These are phyloP conservation scores for Parasteatoda tepidariorum DNA, from an alignment of 1,140 invertebrate species.

Conservation along the genomic window DNA sequence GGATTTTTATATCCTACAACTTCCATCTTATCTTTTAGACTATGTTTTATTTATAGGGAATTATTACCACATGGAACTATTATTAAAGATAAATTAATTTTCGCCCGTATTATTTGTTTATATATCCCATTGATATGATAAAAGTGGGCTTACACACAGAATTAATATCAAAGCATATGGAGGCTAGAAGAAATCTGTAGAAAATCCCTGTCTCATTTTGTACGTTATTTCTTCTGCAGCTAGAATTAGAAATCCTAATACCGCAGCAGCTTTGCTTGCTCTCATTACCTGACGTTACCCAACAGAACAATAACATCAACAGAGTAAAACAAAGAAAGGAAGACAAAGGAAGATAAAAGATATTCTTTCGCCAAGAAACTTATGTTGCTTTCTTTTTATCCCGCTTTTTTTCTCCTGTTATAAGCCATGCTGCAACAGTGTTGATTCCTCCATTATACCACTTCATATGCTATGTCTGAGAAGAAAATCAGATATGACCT, in stretches of 20 bases:
- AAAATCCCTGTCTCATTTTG: no score
- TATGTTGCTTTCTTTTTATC: constrained; percentile 29
- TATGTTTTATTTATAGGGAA: no score
- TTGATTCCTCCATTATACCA: constrained; percentile 52
- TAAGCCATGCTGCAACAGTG: constrained; percentile 25
- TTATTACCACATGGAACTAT: no score
- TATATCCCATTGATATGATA: no score
- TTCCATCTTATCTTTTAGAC: no score
- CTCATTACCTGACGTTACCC: constrained; percentile 2
- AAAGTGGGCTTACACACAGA: no score
- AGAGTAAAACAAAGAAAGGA: neutral
- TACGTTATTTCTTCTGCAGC: constrained; percentile 32
- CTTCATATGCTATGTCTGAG: constrained; percentile 38
- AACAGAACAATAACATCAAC: constrained; percentile 31
- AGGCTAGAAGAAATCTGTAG: no score
- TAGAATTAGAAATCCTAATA: constrained; percentile 44
- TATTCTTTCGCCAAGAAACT: constrained; percentile 21
- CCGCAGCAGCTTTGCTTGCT: constrained; percentile 44
- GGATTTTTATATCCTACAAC: no score
- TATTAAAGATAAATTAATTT: no score
- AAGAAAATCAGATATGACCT: constrained; percentile 52
- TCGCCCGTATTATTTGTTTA: no score
- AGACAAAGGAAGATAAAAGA: constrained; percentile 3
- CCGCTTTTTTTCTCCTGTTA: neutral
- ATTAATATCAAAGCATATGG: no score